Conservation (phyloP, 1,140 invertebrate genomes). For the Drosophila lowei region DNA sequence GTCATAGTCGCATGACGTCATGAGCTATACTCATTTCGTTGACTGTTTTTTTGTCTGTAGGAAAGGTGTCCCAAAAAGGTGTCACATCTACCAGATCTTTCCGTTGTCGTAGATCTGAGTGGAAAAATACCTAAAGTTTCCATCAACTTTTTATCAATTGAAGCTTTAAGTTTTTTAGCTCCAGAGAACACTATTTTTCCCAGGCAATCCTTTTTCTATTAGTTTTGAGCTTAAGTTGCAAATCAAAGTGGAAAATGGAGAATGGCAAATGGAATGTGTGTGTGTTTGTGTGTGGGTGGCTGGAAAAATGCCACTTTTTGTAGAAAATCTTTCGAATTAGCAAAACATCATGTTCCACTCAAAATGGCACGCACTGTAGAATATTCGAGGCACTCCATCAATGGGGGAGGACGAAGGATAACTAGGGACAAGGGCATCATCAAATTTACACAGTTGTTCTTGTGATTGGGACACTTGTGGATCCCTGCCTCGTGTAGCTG, state of each 20-base stretch:
- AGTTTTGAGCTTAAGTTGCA: too few relatives aligned
- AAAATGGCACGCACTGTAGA: constrained; percentile 74
- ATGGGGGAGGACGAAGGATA: background rate
- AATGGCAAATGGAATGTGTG: background rate
- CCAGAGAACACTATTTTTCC: too few relatives aligned
- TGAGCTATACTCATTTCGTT: constrained; percentile 2
- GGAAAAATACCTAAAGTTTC: too few relatives aligned
- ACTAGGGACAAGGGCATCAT: constrained; percentile 55
- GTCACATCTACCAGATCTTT: background rate
- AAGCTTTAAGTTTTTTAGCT: too few relatives aligned
- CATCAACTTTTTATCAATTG: too few relatives aligned
- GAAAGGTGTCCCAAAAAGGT: background rate
- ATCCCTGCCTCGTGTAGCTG: constrained; percentile 24
- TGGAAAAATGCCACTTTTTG: background rate
- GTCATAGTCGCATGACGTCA: constrained; percentile 33
- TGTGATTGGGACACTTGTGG: constrained; percentile 71
- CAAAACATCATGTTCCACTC: constrained; percentile 78
- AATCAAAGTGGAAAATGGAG: background rate
- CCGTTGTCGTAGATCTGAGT: too few relatives aligned
- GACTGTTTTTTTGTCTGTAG: constrained; percentile 6
- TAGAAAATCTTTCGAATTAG: constrained; percentile 70
- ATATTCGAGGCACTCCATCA: constrained; percentile 47
- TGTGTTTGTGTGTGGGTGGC: too few relatives aligned
- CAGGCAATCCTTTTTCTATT: too few relatives aligned
- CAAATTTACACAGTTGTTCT: constrained; percentile 60